Evolutionary conservation across 2,797 vertebrate genomes (phyloP), one percentile per base, ranked within the genome.

Genomic region (Pygocentrus nattereri): DNA sequence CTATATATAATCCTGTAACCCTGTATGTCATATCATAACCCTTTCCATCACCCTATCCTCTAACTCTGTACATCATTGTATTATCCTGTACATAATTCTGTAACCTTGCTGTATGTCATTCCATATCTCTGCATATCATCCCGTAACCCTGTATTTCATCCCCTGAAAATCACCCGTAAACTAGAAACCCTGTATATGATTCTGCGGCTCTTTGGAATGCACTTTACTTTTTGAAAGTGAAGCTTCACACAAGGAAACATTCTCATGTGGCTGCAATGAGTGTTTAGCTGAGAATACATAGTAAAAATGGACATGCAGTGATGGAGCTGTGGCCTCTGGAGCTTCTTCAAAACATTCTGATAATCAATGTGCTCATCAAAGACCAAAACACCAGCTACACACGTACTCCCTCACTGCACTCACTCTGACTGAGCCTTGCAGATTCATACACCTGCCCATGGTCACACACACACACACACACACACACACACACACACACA

Each of bases 281-380:
- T 23, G 21, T 58, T 58, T 58, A 58, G 56, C n/a, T 41, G 67
- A 49, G 44, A 6, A n/a, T 49, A 11, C 49, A 44, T 16, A 70
- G 25, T 70, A 70, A 70, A 70, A 70, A 47, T 47, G 41, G 31
- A 68, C 49, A 23, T 23, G 11, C 21, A 27, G 41, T 69, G 41
- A 27, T 70, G 23, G 41, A 25, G 67, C 21, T 68, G 65, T 75
- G 79, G 74, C 41, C 70, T 56, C 71, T 54, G 73, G 75, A 71
- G 74, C 68, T 79, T 65, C 56, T 72, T 72, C 65, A 19, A 50
- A 64, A n/a, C 21, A 31, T 64, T 77, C 62, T 83, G 79, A 82
- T 76, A 82, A 86, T 87, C 81, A 85, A 86, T 83, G 84, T 87
- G 80, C 68, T 61, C 44, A 83, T 72, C 65, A 74, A 76, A 65